phyloP scores from a whole-genome alignment of 2,113 vertebrate species.

The Perca flavescens region DNA sequence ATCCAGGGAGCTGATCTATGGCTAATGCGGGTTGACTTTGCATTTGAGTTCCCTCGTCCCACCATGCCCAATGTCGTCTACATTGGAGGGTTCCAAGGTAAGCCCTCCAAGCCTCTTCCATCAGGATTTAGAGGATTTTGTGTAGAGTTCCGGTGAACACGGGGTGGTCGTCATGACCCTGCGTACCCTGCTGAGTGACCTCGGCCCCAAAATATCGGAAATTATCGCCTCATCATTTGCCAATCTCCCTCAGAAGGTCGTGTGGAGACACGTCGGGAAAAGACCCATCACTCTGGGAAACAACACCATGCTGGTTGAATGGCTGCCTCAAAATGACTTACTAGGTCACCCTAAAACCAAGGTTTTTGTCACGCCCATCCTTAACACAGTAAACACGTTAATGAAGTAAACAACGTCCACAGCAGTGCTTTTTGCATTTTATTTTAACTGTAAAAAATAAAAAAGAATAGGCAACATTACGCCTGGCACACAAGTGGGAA shows the following conservation, averaged over 20 bases:
- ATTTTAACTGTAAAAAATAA: too few relatives aligned
- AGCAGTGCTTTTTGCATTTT: too few relatives aligned
- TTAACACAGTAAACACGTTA: too few relatives aligned
- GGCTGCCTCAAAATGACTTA: constrained; percentile 80
- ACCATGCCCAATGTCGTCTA: constrained; percentile 82
- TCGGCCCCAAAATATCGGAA: constrained; percentile 58
- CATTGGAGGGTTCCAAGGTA: constrained; percentile 79
- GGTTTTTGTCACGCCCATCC: constrained; percentile 57
- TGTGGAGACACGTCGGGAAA: constrained; percentile 76
- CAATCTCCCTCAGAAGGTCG: constrained; percentile 74
- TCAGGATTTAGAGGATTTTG: constrained; percentile 73
- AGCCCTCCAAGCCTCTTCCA: constrained; percentile 66
- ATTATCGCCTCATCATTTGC: constrained; percentile 73
- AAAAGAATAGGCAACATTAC: too few relatives aligned
- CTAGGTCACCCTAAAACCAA: constrained; percentile 78
- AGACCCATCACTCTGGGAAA: constrained; percentile 60
- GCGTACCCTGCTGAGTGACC: constrained; percentile 68
- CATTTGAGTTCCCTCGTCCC: constrained; percentile 77
- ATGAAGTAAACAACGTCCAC: too few relatives aligned
- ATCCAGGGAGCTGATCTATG: constrained; percentile 76
- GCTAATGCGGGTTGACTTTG: constrained; percentile 79
- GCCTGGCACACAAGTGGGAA: too few relatives aligned
- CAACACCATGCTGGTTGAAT: constrained; percentile 74
- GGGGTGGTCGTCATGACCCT: constrained; percentile 78
- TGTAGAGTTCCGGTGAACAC: constrained; percentile 74